Evolutionary conservation across 2,113 vertebrate species (phyloP).

Genomic region (Eretmochelys imbricata): DNA sequence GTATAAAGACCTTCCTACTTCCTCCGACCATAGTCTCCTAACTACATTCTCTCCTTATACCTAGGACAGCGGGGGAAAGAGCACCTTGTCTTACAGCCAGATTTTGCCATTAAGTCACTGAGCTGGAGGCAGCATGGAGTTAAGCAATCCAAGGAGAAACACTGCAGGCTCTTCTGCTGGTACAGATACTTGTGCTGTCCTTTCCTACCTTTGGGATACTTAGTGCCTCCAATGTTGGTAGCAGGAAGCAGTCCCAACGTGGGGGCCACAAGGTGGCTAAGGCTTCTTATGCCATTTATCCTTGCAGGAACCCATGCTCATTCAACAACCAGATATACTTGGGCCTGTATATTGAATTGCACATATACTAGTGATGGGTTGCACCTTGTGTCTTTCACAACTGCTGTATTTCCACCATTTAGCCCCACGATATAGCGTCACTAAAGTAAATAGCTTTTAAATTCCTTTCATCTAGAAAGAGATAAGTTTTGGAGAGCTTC

Average conservation of each 20-base stretch:
- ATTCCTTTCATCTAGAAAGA: not conserved
- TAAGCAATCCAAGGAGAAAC: not conserved
- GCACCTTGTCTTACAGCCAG: not conserved
- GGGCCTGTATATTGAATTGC: not conserved
- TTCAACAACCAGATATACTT: not conserved
- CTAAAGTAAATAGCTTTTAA: not conserved
- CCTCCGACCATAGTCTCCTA: not conserved
- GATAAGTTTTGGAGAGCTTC: not conserved
- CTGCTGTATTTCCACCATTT: not conserved
- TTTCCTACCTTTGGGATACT: not conserved
- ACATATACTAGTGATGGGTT: not conserved
- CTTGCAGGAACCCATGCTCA: not conserved
- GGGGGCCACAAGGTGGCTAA: not conserved
- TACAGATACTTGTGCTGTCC: not conserved
- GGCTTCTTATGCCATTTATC: not conserved
- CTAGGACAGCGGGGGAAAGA: not conserved
- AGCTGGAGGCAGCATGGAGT: not conserved
- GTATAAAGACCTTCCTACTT: not conserved
- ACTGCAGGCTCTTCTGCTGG: not conserved
- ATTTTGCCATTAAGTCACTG: not conserved
- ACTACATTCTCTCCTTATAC: not conserved
- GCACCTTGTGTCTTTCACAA: not conserved
- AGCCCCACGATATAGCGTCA: not conserved
- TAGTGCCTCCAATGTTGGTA: not conserved
- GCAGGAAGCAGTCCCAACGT: accelerated